Evolutionary conservation across 2,888 invertebrate species (phyloP), one percentile per base, ranked within the genome.

Genomic region (Magallana nippona): DNA sequence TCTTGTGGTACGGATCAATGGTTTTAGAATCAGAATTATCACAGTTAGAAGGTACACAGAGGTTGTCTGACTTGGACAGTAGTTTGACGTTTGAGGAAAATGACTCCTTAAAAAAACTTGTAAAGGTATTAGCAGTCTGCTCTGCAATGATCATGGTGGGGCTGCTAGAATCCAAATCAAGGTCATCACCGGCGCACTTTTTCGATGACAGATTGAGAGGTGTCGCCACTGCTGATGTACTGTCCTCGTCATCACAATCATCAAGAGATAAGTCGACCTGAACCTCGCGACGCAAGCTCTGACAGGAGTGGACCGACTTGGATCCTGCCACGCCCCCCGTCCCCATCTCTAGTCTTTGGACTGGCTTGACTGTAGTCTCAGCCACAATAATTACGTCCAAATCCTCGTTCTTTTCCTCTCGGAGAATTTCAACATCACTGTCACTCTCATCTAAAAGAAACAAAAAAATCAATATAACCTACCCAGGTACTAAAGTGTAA

Each of bases 311-410:
- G n/a, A 32, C 81, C 1, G 81, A 44, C 60, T 79, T 79, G 2
- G 22, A 63, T 3, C 55, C 11, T 27, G 71, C 58, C 11, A 78
- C 55, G 19, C 57, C 32, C 56, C 55, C 57, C 2, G 56, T 57
- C 22, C 79, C 27, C 57, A 57, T 79, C 17, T 22, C 79, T 57
- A 57, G 10, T 27, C 22, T 19, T 32, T n/a, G 56, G 2, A 71
- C 81, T 22, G 82, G 78, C 2, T 82, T 55, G 13, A 62, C 78
- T 78, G 88, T 89, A 27, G 88, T 88, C 62, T 90, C 88, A 11
- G 91, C 89, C 15, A 90, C 88, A 84, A 91, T 90, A 32, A 91
- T 90, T 60, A 91, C 89, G 79, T 91, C 92, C 44, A 88, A 88
- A 78, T 90, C 90, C 60, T 88, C 89, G 79, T 89, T 90, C 82